Evolutionary conservation across 2,888 invertebrate species (phyloP), one percentile per base, ranked within the genome.

Genomic region (Caenorhabditis angaria): DNA sequence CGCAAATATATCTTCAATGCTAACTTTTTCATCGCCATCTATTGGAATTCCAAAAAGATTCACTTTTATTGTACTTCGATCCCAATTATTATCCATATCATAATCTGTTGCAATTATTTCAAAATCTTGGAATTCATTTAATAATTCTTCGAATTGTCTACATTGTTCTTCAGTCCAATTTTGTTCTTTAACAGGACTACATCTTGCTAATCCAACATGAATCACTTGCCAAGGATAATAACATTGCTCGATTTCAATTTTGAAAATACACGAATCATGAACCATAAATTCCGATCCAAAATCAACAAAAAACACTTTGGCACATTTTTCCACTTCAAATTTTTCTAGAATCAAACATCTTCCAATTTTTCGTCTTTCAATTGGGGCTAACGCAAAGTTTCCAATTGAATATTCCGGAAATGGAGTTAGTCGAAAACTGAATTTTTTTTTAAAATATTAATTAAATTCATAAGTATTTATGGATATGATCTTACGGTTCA

Each of bases 371-470:
- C 76, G 35, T 10, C 70, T 70, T 10, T 65, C 73, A 14, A 76
- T 28, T 8, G 78, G 81, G 41, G 73, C 78, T 53, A 81, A 35
- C 32, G 61, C 73, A 32, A 70, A 77, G 14, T 56, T 29, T 6
- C 65, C 70, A 1, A 27, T 51, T 2, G 25, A 1, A 24, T 63
- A 27, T 27, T 71, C 51, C 3, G 35, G 29, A 6, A 65, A 32
- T 12, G 59, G 50, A 10, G 27, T 55, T 14, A 65, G 25, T 28
- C 20, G 22, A n/a, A 14, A 61, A 12, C 59, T 47, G 27, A 27
- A 48, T 6, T 28, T 41, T 6, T 54, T 12, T 8, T 54, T 5
- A 54, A 32, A 5, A 32, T 32, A 32, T 32, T 5, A 6, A 20
- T 32, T 35, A 14, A 3, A 10, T 35, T 18, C 6, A 20, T 10